These are phyloP conservation scores for Liparis tanakae DNA, from an alignment of 2,797 vertebrate genomes.

Conservation along the genomic window DNA sequence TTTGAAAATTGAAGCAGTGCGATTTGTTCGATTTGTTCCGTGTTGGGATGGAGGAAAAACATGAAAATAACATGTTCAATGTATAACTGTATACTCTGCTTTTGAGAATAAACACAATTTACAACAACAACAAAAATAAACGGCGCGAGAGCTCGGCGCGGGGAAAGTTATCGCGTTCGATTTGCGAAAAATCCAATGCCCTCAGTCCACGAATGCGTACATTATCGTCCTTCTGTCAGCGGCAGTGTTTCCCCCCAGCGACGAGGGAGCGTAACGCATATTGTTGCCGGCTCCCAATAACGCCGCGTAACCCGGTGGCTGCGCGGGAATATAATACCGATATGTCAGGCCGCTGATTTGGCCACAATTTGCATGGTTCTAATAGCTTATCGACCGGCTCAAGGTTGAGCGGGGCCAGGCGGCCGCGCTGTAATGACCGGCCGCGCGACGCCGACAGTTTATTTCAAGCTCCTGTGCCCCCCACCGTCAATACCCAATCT, in stretches of 20 bases:
- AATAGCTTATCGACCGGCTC: constrained; percentile 98
- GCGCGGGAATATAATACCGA: constrained; percentile 86
- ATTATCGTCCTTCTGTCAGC: constrained; percentile 40
- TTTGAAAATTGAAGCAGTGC: no score
- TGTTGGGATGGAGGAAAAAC: no score
- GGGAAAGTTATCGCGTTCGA: constrained; percentile 43
- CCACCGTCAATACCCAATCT: constrained; percentile 98
- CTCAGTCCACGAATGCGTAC: constrained; percentile 31
- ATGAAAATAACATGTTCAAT: no score
- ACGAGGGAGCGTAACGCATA: constrained; percentile 70
- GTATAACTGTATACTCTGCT: no score
- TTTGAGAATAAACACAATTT: no score
- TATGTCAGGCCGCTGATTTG: constrained; percentile 88
- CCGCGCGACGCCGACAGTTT: constrained; percentile 87
- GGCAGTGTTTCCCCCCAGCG: constrained; percentile 57
- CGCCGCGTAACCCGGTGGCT: constrained; percentile 85
- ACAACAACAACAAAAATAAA: no score
- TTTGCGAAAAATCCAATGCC: constrained; percentile 33
- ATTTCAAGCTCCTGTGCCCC: constrained; percentile 89
- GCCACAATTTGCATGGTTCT: constrained; percentile 97
- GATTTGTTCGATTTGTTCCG: no score
- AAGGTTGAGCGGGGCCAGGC: constrained; percentile 91
- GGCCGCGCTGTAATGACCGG: constrained; percentile 92
- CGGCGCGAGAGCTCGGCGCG: constrained; percentile 19
- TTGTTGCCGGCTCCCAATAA: constrained; percentile 75